A percentile compares a stretch with the other conserved stretches of the same genome.
Conservation (phyloP, 2,888 invertebrate species). For the Aporophyla lueneburgensis region DNA sequence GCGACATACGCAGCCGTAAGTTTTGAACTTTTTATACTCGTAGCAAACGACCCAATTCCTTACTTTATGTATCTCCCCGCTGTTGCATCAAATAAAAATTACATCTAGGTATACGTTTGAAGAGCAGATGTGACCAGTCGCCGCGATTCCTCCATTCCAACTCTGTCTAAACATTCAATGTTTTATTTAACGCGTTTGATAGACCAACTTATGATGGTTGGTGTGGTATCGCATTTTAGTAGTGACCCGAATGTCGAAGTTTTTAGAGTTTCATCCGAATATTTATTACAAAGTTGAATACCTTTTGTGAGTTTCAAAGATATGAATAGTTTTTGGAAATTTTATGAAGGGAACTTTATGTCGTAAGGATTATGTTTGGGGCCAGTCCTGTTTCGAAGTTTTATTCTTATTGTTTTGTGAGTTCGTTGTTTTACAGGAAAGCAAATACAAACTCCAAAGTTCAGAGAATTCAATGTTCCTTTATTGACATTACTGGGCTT, state of each 20-base stretch:
- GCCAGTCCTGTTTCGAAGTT: constrained; percentile 50
- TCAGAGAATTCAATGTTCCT: too few relatives aligned
- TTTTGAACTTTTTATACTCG: constrained; percentile 51
- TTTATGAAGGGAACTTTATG: constrained; percentile 27
- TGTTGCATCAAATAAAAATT: constrained; percentile 74
- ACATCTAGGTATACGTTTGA: constrained; percentile 70
- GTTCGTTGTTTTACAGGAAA: too few relatives aligned
- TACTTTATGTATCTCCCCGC: constrained; percentile 71
- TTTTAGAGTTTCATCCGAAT: constrained; percentile 60
- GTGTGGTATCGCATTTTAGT: constrained; percentile 53
- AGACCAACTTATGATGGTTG: constrained; percentile 57
- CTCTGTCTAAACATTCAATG: constrained; percentile 26
- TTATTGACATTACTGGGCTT: too few relatives aligned
- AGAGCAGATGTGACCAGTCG: constrained; percentile 65
- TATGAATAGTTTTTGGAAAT: constrained; percentile 52
- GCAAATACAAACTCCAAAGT: too few relatives aligned
- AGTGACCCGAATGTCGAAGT: constrained; percentile 53
- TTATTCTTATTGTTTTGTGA: constrained; percentile 44
- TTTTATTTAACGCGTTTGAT: constrained; percentile 44
- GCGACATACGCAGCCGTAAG: constrained; percentile 42
- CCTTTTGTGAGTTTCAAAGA: constrained; percentile 44
- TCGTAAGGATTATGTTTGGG: constrained; percentile 41
- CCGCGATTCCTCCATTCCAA: constrained; percentile 53
- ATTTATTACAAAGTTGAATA: constrained; percentile 62
- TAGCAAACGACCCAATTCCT: constrained; percentile 65